A percentile compares a stretch with the other conserved stretches of the same genome.
Conservation (phyloP, 1,140 invertebrate genomes). For the Euschistus heros region DNA sequence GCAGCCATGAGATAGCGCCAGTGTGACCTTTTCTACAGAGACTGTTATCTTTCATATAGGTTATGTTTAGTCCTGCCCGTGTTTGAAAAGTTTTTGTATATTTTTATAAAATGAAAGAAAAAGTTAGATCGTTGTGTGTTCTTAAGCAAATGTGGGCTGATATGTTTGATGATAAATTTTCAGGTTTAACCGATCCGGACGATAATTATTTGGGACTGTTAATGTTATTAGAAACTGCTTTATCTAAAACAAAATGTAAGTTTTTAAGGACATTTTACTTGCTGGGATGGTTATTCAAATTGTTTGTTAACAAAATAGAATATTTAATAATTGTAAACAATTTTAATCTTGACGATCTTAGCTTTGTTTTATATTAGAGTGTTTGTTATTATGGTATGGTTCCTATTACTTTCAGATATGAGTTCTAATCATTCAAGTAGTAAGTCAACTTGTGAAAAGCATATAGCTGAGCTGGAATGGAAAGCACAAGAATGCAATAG, state of each 20-base stretch:
- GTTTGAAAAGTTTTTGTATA: no score
- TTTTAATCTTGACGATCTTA: background rate
- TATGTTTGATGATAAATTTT: no score
- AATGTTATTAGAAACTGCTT: slow-evolving; percentile 6
- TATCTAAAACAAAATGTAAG: background rate
- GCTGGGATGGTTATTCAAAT: no score
- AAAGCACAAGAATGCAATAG: slow-evolving; percentile 3
- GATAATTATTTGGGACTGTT: background rate
- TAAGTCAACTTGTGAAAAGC: background rate
- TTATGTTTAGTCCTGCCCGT: no score
- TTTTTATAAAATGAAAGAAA: no score
- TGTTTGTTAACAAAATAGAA: no score
- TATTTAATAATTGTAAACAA: background rate
- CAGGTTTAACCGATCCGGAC: background rate
- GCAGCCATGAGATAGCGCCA: no score
- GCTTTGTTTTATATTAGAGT: background rate
- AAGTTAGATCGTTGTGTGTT: no score
- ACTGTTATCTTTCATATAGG: no score
- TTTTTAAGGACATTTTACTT: background rate
- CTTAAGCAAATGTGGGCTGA: no score
- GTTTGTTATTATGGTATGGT: background rate
- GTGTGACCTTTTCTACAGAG: no score
- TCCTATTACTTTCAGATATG: background rate
- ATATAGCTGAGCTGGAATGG: background rate
- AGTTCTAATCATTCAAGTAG: background rate